Evolutionary conservation across 2,113 vertebrate genomes (phyloP).

Genomic region (Lota lota): DNA sequence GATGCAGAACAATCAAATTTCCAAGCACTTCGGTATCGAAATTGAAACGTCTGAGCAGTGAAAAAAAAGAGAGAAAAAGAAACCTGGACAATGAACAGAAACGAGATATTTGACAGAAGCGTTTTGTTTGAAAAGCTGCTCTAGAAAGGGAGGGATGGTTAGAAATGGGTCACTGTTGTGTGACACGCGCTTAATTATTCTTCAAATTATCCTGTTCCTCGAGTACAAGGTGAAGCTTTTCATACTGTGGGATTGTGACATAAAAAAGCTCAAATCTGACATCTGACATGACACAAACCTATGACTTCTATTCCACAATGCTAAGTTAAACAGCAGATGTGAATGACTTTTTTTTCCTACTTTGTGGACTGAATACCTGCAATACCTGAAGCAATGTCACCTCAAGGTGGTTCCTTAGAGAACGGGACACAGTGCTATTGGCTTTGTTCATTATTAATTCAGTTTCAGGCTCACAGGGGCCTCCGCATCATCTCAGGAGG

Average conservation of each 20-base stretch:
- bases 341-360: conserved; percentile 13
- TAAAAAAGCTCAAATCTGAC: conserved; percentile 23
- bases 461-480: conserved; percentile 68
- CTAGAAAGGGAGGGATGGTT: conserved; percentile 14
- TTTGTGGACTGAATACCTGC: conserved; percentile 29
- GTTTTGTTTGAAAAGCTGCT: conserved; percentile 33
- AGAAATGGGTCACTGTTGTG: conserved; percentile 23
- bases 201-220: conserved; percentile 23
- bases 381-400: conserved; percentile 69
- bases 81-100: conserved; percentile 17
- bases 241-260: conserved; percentile 30
- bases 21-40: conserved; percentile 31
- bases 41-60: conserved; percentile 35
- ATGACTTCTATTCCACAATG: no score
- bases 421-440: conserved; percentile 69
- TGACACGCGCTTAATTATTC: conserved; percentile 41
- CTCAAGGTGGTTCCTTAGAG: conserved; percentile 70
- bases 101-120: conserved; percentile 6
- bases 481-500: conserved; percentile 67
- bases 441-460: conserved; percentile 78
- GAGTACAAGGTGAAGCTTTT: conserved; percentile 7
- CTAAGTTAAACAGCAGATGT: conserved; percentile 46
- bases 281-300: neutral
- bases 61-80: conserved; percentile 30
- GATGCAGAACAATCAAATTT: conserved; percentile 58